Base-by-base conservation (phyloP, 2,113 vertebrate species). In the Synchiropus splendidus region DNA sequence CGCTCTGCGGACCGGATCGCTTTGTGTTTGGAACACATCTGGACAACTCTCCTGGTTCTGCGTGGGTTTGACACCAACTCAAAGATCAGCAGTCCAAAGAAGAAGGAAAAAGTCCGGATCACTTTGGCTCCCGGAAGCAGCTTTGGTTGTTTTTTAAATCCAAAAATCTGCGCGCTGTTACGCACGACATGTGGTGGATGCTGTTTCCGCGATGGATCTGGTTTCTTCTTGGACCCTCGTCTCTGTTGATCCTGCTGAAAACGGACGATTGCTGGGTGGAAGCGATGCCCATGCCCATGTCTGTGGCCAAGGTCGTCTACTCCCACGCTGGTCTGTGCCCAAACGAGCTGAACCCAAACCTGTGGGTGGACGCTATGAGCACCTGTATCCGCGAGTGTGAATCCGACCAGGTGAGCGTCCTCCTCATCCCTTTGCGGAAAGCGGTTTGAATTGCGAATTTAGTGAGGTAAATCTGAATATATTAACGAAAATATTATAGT, bases 321-420 rank as follows among this genome's bases (percentile, higher is more conserved):
- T 95, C 94, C 21, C 94, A 98, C 1, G 92, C 92, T 1, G 95
- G 95, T 67, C 86, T 99, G 70, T 99, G 95, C 67, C 95, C 95
- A 43, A 99, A 99, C 64, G 95, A 99, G 59, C 91, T 99, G 88
- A 99, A 94, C 77, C 95, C 95, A 51, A 99, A 98, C 78, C 88
- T 99, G 67, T 99, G 95, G 95, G 94, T 99, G 55, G 95, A 99
- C 1, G 95, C 95, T 0, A 96, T 98, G 90, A 99, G 95, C 77
- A 98, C 94, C 80, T 99, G 95, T 82, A 83, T 86, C 83, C 82
- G 92, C 2, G 95, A 99, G 73, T 98, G 95, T 40, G 88, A 92
- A 37, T 75, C 88, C 0, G 95, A 99, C 50, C 89, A 90, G 93
- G 95, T 99, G 84, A 91, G 90, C 11, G 14, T 16, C 15, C 13